Evolutionary conservation across 37 sponge, comb jelly and placozoan species (phyloP), one percentile per base, ranked within the genome.

Genomic region (Halisarca cf. caerulea): DNA sequence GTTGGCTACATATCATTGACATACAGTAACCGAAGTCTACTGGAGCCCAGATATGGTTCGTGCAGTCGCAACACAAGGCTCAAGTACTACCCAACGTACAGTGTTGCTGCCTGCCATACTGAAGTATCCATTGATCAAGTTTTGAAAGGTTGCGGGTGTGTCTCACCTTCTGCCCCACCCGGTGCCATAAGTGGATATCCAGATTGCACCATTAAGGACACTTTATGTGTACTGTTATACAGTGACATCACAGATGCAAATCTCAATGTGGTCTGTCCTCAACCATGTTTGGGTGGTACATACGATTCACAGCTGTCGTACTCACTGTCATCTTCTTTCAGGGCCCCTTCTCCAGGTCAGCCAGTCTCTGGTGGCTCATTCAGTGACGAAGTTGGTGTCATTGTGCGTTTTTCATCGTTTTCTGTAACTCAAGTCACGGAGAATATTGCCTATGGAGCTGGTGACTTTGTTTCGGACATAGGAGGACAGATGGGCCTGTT

Each of bases 401-500:
- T 21, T 20, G 18, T 74, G 21, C 77, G 41, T 1, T 74, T 44
- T 41, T 4, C 21, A 41, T 74, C 77, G 6, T 41, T 74, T 6
- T 24, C 24, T 21, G 42, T 40, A 21, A 40, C 42, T 1, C 44
- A 39, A 39, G 2, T 74, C 15, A 41, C 45, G 15, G 77, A 74
- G 42, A 74, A 1, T 74, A 39, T 2, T 8, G 77, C 77, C 24
- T 74, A 74, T 74, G 77, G 25, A 6, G 0, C 36, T 14, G 77
- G 77, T 9, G 77, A 74, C 14, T 74, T 74, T 40, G 39, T 74
- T n/a, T 74, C 77, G 1, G 77, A 74, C 36, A 74, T 74, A 41
- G 77, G 77, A 36, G 77, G 77, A 74, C 40, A 74, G 15, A 74
- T 74, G 77, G 77, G 77, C 20, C 36, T 74, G 42, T 74, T 74